A percentile compares a stretch with the other conserved stretches of the same genome.
Conservation (phyloP, 2,113 vertebrate genomes). For the Hemicordylus capensis region DNA sequence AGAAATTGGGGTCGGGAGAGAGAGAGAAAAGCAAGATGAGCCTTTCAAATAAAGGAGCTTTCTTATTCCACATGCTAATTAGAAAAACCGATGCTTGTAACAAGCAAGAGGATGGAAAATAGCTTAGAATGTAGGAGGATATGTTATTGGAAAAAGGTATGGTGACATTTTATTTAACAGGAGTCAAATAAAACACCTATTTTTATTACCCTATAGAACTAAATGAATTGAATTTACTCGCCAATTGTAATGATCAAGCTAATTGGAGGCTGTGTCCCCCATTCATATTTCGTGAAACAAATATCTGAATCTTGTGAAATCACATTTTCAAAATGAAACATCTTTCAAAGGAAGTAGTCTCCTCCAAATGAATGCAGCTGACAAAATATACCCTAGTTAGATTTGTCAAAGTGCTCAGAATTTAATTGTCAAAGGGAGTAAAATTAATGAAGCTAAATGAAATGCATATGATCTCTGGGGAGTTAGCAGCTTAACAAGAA, state of each 20-base stretch:
- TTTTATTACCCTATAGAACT: constrained; percentile 45
- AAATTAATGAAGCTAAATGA: constrained; percentile 22
- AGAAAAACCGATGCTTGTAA: neutral
- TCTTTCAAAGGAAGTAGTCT: neutral
- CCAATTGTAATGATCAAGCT: constrained; percentile 8
- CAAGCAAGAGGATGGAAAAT: neutral
- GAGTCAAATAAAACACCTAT: neutral
- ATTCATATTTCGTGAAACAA: constrained; percentile 21
- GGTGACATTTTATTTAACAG: neutral
- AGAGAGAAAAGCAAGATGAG: neutral
- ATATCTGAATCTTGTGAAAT: constrained; percentile 10
- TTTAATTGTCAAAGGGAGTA: neutral
- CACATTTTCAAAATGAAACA: constrained; percentile 8
- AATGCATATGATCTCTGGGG: neutral
- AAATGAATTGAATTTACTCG: constrained; percentile 29
- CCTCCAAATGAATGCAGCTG: constrained; percentile 18
- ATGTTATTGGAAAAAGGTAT: neutral
- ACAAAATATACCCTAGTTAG: neutral
- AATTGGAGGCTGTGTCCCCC: neutral
- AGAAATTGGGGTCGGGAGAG: constrained; percentile 24
- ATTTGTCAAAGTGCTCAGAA: neutral
- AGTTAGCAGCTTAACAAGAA: neutral
- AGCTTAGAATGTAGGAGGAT: neutral
- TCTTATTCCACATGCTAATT: neutral
- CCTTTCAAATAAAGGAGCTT: neutral